phyloP scores from a whole-genome alignment of 2,113 vertebrate species.

The Carollia perspicillata region DNA sequence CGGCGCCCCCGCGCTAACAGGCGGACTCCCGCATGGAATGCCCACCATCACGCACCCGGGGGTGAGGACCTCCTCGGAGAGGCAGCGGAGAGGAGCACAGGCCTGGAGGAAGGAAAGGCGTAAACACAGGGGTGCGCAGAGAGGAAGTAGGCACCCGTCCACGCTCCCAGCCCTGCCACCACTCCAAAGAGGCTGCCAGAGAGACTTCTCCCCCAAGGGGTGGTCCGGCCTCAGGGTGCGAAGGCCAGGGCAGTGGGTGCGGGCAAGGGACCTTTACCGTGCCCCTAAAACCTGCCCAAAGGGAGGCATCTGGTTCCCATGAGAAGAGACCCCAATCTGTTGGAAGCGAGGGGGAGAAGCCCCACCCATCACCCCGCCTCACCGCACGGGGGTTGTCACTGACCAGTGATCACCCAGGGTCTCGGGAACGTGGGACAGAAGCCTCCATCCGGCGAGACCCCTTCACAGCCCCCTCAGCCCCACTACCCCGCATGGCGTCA shows the following conservation, averaged over 20 bases:
- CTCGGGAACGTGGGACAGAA: background rate
- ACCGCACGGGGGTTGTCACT: background rate
- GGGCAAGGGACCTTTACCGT: background rate
- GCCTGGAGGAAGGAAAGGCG: background rate
- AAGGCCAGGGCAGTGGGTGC: background rate
- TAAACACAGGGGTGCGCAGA: accelerated
- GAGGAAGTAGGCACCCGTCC: background rate
- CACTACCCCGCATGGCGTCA: too few relatives aligned
- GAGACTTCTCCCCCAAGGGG: background rate
- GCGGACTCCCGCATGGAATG: background rate
- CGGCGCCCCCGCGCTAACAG: background rate
- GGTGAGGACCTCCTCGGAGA: constrained; percentile 55
- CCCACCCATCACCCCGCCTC: background rate
- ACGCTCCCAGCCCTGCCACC: background rate
- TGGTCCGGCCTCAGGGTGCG: background rate
- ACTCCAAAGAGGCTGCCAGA: background rate
- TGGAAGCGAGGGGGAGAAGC: background rate
- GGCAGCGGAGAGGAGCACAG: background rate
- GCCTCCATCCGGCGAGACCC: background rate
- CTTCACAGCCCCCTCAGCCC: background rate
- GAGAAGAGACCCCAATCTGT: background rate
- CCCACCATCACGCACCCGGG: background rate
- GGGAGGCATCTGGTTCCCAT: background rate
- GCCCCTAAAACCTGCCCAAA: background rate
- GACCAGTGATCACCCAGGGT: background rate